Evolutionary conservation across 2,113 vertebrate species (phyloP).

Genomic region (Mobula birostris): DNA sequence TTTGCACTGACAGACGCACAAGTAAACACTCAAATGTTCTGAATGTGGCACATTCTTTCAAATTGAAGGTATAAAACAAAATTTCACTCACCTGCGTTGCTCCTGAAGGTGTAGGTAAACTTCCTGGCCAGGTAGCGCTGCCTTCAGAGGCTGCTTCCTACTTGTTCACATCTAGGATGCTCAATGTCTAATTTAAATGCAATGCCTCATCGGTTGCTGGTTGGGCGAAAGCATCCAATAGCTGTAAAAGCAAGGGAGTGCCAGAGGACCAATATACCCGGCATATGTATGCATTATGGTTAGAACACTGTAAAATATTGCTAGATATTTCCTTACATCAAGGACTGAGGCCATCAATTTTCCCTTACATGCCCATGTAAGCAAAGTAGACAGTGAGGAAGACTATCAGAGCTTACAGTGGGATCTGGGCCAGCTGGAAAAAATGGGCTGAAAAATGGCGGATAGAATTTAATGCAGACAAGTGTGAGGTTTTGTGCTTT

Average conservation of each 20-base stretch:
- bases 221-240: not conserved
- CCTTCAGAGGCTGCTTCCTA: no score
- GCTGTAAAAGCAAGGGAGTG: no score
- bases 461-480: no score
- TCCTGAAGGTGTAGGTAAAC: not conserved
- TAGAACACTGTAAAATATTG: not conserved
- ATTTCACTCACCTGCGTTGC: not conserved
- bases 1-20: not conserved
- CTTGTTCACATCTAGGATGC: not conserved
- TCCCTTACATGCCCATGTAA: no score
- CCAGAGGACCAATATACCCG: not conserved
- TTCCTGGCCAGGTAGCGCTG: not conserved
- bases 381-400: no score
- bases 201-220: not conserved
- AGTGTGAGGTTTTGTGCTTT: no score
- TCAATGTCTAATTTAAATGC: not conserved
- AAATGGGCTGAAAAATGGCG: no score
- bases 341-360: not conserved
- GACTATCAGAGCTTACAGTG: no score
- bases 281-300: not conserved
- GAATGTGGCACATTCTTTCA: not conserved
- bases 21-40: not conserved
- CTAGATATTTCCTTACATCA: no score
- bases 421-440: no score
- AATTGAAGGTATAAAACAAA: not conserved